phyloP scores from a whole-genome alignment of 2,888 invertebrate species.

The Notodonta dromedarius region DNA sequence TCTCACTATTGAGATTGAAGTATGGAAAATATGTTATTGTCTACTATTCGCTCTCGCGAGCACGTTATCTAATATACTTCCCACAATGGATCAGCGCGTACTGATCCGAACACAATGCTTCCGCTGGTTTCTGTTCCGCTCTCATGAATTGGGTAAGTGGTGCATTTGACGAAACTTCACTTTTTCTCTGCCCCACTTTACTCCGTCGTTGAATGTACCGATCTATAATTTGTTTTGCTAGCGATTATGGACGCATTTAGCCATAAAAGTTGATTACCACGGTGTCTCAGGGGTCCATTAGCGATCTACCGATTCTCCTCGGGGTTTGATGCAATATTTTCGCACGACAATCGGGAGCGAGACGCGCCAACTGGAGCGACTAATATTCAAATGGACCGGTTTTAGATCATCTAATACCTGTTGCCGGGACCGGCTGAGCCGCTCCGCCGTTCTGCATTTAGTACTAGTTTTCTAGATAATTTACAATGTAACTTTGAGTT shows the following conservation, averaged over 20 bases:
- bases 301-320: conserved; percentile 60
- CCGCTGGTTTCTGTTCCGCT: conserved; percentile 79
- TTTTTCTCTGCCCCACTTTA: conserved; percentile 73
- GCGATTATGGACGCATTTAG: conserved; percentile 67
- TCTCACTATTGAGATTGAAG: conserved; percentile 68
- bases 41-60: conserved; percentile 66
- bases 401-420: conserved; percentile 54
- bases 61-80: conserved; percentile 75
- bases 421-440: conserved; percentile 23
- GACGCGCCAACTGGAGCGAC: conserved; percentile 75
- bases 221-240: conserved; percentile 65
- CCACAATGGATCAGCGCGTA: conserved; percentile 65
- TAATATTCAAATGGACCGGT: conserved; percentile 73
- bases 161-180: conserved; percentile 81
- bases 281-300: conserved; percentile 60
- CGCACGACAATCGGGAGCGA: conserved; percentile 79
- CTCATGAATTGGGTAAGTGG: conserved; percentile 81
- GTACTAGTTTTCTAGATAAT: conserved; percentile 51
- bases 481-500: conserved; percentile 34
- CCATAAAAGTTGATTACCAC: conserved; percentile 69
- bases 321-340: conserved; percentile 66
- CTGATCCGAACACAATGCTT: conserved; percentile 69
- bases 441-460: conserved; percentile 53
- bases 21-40: conserved; percentile 69
- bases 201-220: conserved; percentile 55